phyloP scores from a whole-genome alignment of 2,797 vertebrate genomes.

The Toxotes lorentzi region DNA sequence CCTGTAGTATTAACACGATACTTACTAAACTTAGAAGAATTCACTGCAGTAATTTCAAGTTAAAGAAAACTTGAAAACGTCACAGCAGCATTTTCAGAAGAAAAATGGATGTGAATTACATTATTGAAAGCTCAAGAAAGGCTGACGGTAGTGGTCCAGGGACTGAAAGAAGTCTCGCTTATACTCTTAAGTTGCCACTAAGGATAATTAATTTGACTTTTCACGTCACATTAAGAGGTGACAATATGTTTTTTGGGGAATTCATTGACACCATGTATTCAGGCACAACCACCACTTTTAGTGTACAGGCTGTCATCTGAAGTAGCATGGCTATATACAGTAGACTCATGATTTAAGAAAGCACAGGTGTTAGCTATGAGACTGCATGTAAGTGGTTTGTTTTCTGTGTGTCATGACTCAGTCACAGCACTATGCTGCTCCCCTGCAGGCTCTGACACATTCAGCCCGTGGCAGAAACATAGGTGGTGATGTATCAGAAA shows the following conservation, averaged over 20 bases:
- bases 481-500: conserved; percentile 55
- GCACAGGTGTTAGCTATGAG: not conserved
- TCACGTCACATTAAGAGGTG: not conserved
- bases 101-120: not conserved
- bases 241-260: not conserved
- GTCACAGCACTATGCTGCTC: conserved; percentile 31
- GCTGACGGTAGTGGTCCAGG: not conserved
- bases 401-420: conserved; percentile 57
- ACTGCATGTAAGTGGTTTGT: conserved; percentile 25
- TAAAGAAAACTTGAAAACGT: too few relatives aligned
- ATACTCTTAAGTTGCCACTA: not conserved
- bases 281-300: too few relatives aligned
- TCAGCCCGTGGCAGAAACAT: conserved; percentile 46
- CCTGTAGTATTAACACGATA: not conserved
- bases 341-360: not conserved
- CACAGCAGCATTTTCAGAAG: not conserved
- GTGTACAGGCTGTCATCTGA: too few relatives aligned
- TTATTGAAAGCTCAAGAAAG: conserved; percentile 6
- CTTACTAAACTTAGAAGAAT: too few relatives aligned
- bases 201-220: too few relatives aligned
- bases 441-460: conserved; percentile 66
- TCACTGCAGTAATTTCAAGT: too few relatives aligned
- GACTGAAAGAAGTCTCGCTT: not conserved
- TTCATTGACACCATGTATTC: too few relatives aligned
- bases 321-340: not conserved